Conservation (phyloP, 92 coral and sea anemone genomes). For the Plumapathes pennacea region DNA sequence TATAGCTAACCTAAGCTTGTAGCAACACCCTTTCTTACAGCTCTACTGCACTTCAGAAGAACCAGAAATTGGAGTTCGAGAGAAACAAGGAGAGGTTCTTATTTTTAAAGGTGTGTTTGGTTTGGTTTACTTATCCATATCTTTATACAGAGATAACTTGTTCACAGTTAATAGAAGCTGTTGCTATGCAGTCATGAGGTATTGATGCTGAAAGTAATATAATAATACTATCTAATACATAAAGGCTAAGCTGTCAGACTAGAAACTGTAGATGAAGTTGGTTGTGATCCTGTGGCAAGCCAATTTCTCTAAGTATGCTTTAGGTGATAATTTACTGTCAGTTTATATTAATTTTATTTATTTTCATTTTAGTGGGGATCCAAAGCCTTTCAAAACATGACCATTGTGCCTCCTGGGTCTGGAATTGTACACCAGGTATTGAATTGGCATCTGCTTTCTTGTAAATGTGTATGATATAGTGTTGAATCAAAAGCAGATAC, state of each 20-base stretch:
- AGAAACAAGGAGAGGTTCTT: constrained; percentile 94
- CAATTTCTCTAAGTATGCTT: too few relatives aligned
- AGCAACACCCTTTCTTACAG: constrained; percentile 34
- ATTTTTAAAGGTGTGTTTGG: constrained; percentile 74
- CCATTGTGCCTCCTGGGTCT: constrained; percentile 96
- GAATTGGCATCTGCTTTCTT: not conserved
- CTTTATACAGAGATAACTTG: too few relatives aligned
- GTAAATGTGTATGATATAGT: not conserved
- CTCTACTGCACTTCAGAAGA: constrained; percentile 77
- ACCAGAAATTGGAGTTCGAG: constrained; percentile 90
- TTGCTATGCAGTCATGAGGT: too few relatives aligned
- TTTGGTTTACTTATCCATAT: not conserved
- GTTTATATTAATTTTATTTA: too few relatives aligned
- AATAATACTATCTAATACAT: too few relatives aligned
- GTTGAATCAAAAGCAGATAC: not conserved
- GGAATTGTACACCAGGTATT: constrained; percentile 98
- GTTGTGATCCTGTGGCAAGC: too few relatives aligned
- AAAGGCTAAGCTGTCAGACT: not conserved
- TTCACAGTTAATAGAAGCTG: too few relatives aligned
- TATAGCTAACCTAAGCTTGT: too few relatives aligned
- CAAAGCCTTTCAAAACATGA: constrained; percentile 92
- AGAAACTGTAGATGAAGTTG: too few relatives aligned
- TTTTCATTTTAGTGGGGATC: constrained; percentile 86
- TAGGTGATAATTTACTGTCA: too few relatives aligned
- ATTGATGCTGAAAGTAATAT: too few relatives aligned